These are phyloP conservation scores for Drosophila diplacantha DNA, from an alignment of 2,888 invertebrate genomes.

Conservation along the genomic window DNA sequence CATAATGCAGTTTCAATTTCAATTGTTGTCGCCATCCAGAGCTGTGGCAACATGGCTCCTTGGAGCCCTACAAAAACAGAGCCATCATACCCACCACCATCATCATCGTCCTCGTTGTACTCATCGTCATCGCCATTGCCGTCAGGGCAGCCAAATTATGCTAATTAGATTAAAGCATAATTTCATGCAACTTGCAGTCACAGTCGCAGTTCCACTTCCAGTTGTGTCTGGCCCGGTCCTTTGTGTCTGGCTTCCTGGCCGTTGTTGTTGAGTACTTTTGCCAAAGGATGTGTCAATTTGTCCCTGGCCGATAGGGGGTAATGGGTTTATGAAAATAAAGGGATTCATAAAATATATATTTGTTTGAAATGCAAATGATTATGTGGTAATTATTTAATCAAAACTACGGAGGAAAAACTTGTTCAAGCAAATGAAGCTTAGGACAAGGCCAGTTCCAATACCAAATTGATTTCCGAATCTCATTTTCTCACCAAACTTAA, in stretches of 20 bases:
- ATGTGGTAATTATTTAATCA: not conserved
- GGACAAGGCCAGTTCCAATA: not conserved
- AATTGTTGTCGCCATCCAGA: constrained; percentile 62
- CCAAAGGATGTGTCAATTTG: constrained; percentile 57
- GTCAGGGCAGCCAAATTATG: constrained; percentile 70
- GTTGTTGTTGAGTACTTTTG: constrained; percentile 35
- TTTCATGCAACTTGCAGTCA: constrained; percentile 68
- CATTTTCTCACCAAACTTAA: constrained; percentile 10
- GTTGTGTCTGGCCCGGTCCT: constrained; percentile 36
- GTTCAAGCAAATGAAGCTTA: not conserved
- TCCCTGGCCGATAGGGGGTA: constrained; percentile 34
- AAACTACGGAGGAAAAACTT: not conserved
- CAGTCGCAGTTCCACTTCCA: constrained; percentile 34
- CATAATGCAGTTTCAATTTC: constrained; percentile 72
- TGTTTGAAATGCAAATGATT: constrained; percentile 8
- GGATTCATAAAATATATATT: not conserved
- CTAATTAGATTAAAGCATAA: constrained; percentile 74
- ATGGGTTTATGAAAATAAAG: constrained; percentile 17
- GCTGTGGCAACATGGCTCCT: constrained; percentile 31
- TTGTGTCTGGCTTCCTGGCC: constrained; percentile 32
- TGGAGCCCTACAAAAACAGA: constrained; percentile 33
- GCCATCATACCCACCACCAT: constrained; percentile 25
- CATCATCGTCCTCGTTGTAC: constrained; percentile 2
- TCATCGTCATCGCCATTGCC: constrained; percentile 47
- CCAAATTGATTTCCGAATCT: constrained; percentile 28